Base-by-base conservation (phyloP, 2,113 vertebrate species). In the Pagrus major region DNA sequence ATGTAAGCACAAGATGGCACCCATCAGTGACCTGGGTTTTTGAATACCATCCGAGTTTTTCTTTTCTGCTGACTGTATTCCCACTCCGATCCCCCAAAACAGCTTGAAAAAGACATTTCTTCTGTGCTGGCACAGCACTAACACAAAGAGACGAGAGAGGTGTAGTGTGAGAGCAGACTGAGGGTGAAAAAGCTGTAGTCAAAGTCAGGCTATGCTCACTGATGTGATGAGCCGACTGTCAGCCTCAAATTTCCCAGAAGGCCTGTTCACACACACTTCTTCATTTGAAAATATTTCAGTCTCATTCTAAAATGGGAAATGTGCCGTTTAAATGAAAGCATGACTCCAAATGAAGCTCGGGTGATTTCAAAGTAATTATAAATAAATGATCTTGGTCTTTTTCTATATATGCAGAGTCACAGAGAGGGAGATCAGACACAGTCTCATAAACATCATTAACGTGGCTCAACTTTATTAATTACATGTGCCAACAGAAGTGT, bases 291-390 rank as follows among this genome's bases (percentile, higher is more conserved):
- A 44, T 1, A 27, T 61, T 61, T 81, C 23, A 55, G 54, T 49
- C 39, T 71, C 39, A 29, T 66, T 80, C 73, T 63, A 39, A 68
- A 81, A 72, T 9, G 14, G 25, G 61, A 68, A 39, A 47, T 37
- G 14, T 15, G 7, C n/a, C n/a, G 23, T 73, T 77, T 68, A 14
- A 64, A 58, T 61, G 47, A 41, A 69, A 78, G 55, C 49, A 20
- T 6, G 23, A 64, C 55, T 41, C 20, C 25, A 46, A 58, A 76
- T 70, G 39, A 44, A 75, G 69, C 27, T 61, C 21, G 21, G 9
- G 12, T 64, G 6, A 71, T 76, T 76, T 81, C 63, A 74, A 71
- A 82, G 72, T 71, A 66, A 72, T 59, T 77, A 71, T 66, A 51
- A 71, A 71, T 46, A 35, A 52, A 56, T 76, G 10, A 35, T 78